Evolutionary conservation across 2,888 invertebrate species (phyloP).

Genomic region (Athalia rosae): DNA sequence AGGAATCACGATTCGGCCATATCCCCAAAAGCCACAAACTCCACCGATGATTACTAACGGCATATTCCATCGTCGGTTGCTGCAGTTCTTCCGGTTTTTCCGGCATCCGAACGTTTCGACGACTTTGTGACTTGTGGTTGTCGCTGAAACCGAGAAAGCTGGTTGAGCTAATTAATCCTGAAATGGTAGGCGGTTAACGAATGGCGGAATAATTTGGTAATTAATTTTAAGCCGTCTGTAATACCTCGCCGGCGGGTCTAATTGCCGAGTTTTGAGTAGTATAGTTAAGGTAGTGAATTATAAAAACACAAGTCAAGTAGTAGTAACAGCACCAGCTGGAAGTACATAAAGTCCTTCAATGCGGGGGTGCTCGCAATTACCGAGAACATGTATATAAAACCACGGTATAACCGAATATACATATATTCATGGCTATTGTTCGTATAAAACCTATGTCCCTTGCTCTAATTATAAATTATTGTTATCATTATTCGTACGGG

Average conservation of each 20-base stretch:
- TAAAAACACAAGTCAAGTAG: conserved; percentile 13
- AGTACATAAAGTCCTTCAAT: conserved; percentile 11
- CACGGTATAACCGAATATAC: conserved; percentile 12
- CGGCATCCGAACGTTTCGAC: neutral
- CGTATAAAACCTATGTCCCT: neutral
- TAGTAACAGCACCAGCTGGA: no score
- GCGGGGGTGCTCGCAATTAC: conserved; percentile 35
- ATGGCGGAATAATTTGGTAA: conserved; percentile 36
- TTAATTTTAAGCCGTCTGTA: conserved; percentile 30
- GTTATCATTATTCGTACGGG: neutral
- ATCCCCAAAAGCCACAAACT: conserved; percentile 37
- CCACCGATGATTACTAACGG: conserved; percentile 36
- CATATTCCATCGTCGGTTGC: conserved; percentile 41
- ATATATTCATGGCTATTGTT: no score
- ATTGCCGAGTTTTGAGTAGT: conserved; percentile 39
- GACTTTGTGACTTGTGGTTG: conserved; percentile 12
- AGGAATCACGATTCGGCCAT: conserved; percentile 47
- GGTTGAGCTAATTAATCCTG: conserved; percentile 18
- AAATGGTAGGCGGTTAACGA: conserved; percentile 27
- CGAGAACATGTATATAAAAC: neutral
- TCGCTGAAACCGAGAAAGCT: neutral
- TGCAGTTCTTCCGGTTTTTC: neutral
- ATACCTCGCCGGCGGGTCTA: neutral
- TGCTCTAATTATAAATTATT: conserved; percentile 35
- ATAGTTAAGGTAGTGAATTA: conserved; percentile 17